Evolutionary conservation across 2,888 invertebrate genomes (phyloP).

Genomic region (Drosophila emarginata): DNA sequence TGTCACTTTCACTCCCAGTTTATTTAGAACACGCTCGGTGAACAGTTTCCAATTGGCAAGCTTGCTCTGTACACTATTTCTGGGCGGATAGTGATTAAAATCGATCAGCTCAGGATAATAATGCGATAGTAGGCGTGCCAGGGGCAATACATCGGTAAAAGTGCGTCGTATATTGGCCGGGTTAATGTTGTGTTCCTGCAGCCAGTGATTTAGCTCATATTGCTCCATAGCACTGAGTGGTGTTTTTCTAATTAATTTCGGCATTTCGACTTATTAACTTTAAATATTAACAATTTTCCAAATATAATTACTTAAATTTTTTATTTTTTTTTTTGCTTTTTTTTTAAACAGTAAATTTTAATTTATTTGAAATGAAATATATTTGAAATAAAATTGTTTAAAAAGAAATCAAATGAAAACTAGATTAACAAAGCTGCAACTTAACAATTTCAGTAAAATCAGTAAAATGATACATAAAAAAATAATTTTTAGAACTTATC

Average conservation of each 20-base stretch:
- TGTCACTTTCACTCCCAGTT: conserved; percentile 85
- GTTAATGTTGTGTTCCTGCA: conserved; percentile 33
- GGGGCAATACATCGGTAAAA: conserved; percentile 87
- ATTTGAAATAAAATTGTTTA: no score
- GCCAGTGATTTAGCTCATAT: conserved; percentile 51
- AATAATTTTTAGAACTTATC: no score
- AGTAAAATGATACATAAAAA: no score
- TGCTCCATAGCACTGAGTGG: conserved; percentile 34
- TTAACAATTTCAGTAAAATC: no score
- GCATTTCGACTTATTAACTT: no score
- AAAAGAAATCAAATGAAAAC: no score
- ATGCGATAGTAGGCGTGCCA: conserved; percentile 88
- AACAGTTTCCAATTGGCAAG: conserved; percentile 89
- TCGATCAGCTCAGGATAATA: conserved; percentile 89
- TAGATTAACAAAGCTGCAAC: no score
- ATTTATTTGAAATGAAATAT: no score
- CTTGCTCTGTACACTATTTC: conserved; percentile 87
- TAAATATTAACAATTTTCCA: background rate
- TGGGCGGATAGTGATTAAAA: conserved; percentile 89
- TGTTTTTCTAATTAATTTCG: conserved; percentile 27
- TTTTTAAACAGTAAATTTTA: no score
- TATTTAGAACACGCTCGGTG: conserved; percentile 88
- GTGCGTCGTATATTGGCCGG: conserved; percentile 85
- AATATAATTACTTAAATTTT: background rate
- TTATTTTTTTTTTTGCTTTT: no score